These are phyloP conservation scores for Drosophila bifasciata DNA, from an alignment of 1,140 invertebrate genomes.

Conservation along the genomic window DNA sequence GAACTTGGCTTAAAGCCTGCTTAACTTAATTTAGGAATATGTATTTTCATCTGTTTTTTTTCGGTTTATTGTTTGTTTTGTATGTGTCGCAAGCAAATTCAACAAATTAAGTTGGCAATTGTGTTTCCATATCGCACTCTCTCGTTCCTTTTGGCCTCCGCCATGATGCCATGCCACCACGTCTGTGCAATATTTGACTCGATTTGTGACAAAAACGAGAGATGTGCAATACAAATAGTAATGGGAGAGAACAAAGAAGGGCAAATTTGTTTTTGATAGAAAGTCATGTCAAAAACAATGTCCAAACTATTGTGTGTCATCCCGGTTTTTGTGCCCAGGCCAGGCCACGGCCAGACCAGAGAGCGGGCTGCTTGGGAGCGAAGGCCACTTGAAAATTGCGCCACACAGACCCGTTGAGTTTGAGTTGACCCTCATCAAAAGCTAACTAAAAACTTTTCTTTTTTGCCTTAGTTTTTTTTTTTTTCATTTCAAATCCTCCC, in stretches of 20 bases:
- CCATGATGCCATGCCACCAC: slow-evolving; percentile 15
- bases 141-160: not conserved
- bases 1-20: no score
- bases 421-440: slow-evolving; percentile 82
- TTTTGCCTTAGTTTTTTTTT: slow-evolving; percentile 68
- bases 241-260: slow-evolving; percentile 70
- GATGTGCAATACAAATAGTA: slow-evolving; percentile 54
- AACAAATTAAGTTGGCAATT: slow-evolving; percentile 46
- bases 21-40: no score
- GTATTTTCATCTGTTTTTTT: no score
- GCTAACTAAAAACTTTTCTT: slow-evolving; percentile 81
- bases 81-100: slow-evolving; percentile 29
- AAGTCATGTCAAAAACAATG: slow-evolving; percentile 82
- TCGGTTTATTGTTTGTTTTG: not conserved
- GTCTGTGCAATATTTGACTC: slow-evolving; percentile 17
- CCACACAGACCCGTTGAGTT: slow-evolving; percentile 66
- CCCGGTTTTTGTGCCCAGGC: slow-evolving; percentile 26
- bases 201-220: slow-evolving; percentile 46
- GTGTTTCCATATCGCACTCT: slow-evolving; percentile 14
- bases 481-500: slow-evolving; percentile 41
- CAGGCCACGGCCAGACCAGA: no score
- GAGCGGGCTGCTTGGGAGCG: slow-evolving; percentile 9
- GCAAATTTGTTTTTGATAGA: slow-evolving; percentile 81
- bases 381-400: slow-evolving; percentile 72
- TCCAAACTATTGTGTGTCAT: slow-evolving; percentile 74